Base-by-base conservation (phyloP, 2,888 invertebrate species). In the Epinotia demarniana region DNA sequence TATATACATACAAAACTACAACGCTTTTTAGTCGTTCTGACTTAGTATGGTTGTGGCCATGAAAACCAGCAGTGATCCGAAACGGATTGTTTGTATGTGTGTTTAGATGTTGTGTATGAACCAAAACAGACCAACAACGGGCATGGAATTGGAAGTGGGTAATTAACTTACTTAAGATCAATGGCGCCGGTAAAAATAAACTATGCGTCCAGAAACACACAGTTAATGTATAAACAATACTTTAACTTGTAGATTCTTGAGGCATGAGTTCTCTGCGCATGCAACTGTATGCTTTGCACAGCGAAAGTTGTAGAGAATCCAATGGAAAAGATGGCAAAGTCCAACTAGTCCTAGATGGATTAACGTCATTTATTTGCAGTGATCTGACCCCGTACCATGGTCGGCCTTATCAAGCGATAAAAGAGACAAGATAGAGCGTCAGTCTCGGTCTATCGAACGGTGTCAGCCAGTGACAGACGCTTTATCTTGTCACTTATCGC, bases 111-210 rank as follows among this genome's bases (percentile, higher is more conserved):
- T 72, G 23, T 57, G 68, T 73, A 63, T 77, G 76, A 60, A 72
- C 67, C 55, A 67, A 74, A 74, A 71, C 77, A 77, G 69, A 73
- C 67, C 69, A 73, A 70, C 70, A 74, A 77, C 71, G 67, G 18
- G 46, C 71, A 27, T 53, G 53, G 53, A 53, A 53, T 62, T 66
- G 77, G 77, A 77, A 77, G 77, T 67, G 57, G 57, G 66, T 77
- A 77, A 77, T 77, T 77, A 77, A 76, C 75, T 72, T 63, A 63
- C 72, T 72, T 62, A 67, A 55, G 75, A 71, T 75, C 75, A 67
- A 70, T 72, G 75, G 72, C 61, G 67, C 57, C 72, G 73, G 60
- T 74, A 63, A 55, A 74, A 74, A 74, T 74, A 74, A 69, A 74
- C 74, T 18, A 23, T 46, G 13, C 58, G 57, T 69, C 19, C 69